Evolutionary conservation across 2,797 vertebrate genomes (phyloP), one percentile per base, ranked within the genome.

Genomic region (Crocidura indochinensis): DNA sequence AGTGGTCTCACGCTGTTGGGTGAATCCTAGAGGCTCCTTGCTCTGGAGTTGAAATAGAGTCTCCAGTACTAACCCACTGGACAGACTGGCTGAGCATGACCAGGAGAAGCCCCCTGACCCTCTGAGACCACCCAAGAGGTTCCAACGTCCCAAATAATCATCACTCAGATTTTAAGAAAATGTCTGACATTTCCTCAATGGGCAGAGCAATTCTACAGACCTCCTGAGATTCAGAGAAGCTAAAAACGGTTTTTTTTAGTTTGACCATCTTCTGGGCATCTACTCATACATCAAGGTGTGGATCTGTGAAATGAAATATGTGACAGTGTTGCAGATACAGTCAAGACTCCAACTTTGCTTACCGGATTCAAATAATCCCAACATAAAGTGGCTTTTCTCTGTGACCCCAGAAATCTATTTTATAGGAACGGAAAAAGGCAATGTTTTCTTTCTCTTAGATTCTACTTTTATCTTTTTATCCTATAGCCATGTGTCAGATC

Each of bases 181-280:
- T 74, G 56, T 85, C 78, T 91, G 73, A 3, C n/a, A 24, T 81
- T 87, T 71, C 69, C 24, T 46, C 65, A 84, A 22, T 51, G 88
- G 83, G 31, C 47, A 22, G n/a, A 87, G 19, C 9, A 64, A 84
- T 17, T 75, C 56, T 74, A 12, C 86, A 7, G 60, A 81, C 46
- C 79, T 78, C 62, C 67, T 86, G 20, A 88, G 85, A 77, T 72
- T 26, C 27, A 3, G 24, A 78, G 1, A 79, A 31, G 46, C 49
- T 82, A 84, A 78, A 76, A 78, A 85, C 22, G 26, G 8, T 74
- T 67, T 26, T 86, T 72, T 8, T 53, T 53, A 4, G 31, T 60
- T 47, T 20, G 51, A 51, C 72, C 10, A 78, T 69, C 53, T 80
- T 83, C 38, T 56, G 82, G 31, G n/a, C 51, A 31, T 74, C 38